Percentiles rank a stretch among this genome's conserved stretches.
phyloP scores from a whole-genome alignment of 2,888 invertebrate genomes.

The Neria commutata region DNA sequence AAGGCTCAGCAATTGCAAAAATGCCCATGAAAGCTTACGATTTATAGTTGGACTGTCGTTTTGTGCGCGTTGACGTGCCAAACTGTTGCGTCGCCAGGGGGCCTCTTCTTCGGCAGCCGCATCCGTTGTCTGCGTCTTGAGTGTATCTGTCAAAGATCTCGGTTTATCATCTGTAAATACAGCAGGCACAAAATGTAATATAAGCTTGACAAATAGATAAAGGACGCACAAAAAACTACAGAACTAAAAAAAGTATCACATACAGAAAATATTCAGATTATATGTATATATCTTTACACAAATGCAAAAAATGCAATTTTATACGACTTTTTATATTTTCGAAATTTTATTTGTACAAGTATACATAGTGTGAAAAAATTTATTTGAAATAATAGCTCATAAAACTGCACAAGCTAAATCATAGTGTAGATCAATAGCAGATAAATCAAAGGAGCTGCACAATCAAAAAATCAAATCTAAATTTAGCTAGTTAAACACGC shows the following conservation, averaged over 20 bases:
- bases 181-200: too few species aligned
- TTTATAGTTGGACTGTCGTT: constrained; percentile 65
- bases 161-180: constrained; percentile 48
- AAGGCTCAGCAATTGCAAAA: background rate
- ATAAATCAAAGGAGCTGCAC: background rate
- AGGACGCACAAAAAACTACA: too few species aligned
- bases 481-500: background rate
- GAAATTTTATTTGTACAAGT: too few species aligned
- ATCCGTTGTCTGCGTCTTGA: constrained; percentile 37
- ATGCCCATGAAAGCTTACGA: constrained; percentile 50
- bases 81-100: constrained; percentile 71
- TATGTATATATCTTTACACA: too few species aligned
- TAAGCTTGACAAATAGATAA: too few species aligned
- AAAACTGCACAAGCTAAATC: too few species aligned
- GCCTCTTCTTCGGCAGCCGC: constrained; percentile 67
- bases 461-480: constrained; percentile 10
- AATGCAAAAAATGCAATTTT: too few species aligned
- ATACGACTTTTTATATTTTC: too few species aligned
- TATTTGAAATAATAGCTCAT: too few species aligned
- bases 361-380: too few species aligned
- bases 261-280: too few species aligned
- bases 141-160: constrained; percentile 50
- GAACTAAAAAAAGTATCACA: too few species aligned
- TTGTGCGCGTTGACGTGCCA: constrained; percentile 64
- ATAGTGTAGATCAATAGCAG: background rate